A percentile compares a stretch with the other conserved stretches of the same genome.
These are phyloP conservation scores for Meandrusa payeni DNA, from an alignment of 2,888 invertebrate species.

Conservation along the genomic window DNA sequence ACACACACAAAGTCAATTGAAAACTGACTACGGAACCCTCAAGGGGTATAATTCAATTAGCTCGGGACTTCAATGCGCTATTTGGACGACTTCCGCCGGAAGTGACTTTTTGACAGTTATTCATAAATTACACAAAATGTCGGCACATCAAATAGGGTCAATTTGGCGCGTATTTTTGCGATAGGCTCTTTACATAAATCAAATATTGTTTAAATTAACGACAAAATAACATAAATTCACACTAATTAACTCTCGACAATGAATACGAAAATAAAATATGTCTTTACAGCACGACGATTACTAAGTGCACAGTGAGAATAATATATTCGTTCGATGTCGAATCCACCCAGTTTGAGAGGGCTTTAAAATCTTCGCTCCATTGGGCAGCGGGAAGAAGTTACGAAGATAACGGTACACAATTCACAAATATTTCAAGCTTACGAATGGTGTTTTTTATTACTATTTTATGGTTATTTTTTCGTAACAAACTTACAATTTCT, in stretches of 20 bases:
- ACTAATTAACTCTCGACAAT: constrained; percentile 77
- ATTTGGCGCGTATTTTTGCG: constrained; percentile 44
- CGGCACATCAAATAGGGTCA: constrained; percentile 23
- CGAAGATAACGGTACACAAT: too few species aligned
- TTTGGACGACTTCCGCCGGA: constrained; percentile 57
- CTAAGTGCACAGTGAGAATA: constrained; percentile 76
- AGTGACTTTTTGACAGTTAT: constrained; percentile 32
- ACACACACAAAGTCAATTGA: constrained; percentile 37
- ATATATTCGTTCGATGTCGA: constrained; percentile 57
- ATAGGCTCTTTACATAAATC: constrained; percentile 69
- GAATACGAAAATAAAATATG: constrained; percentile 70
- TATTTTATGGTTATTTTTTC: too few species aligned
- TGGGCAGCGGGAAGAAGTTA: too few species aligned
- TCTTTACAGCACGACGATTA: constrained; percentile 78
- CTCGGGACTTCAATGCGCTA: constrained; percentile 37
- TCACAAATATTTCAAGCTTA: too few species aligned
- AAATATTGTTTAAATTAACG: constrained; percentile 56
- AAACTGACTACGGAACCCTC: constrained; percentile 68
- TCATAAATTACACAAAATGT: constrained; percentile 20
- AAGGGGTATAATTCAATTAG: constrained; percentile 43
- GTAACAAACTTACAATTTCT: too few species aligned
- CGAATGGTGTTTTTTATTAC: too few species aligned
- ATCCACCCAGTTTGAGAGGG: constrained; percentile 53
- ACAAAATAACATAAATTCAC: constrained; percentile 73
- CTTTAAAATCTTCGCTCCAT: too few species aligned